Percentiles rank a stretch among this genome's conserved stretches.
These are phyloP conservation scores for Loriculus beryllinus DNA, from an alignment of 2,797 vertebrate species.

Conservation along the genomic window DNA sequence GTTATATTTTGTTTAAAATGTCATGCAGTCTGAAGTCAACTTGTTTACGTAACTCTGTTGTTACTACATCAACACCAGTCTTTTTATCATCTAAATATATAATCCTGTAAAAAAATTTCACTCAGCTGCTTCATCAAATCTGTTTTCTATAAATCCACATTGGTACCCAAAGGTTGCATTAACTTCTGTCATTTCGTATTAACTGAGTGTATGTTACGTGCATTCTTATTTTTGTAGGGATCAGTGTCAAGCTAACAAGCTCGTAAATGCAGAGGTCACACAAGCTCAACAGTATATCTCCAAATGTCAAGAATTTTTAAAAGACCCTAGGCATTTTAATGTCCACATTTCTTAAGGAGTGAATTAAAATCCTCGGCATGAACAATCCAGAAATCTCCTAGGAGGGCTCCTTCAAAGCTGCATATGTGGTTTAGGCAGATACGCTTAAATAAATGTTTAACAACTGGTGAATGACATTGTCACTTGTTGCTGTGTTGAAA, in stretches of 20 bases:
- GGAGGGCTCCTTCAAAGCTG: not conserved
- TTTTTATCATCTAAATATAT: not conserved
- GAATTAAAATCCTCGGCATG: not conserved
- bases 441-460: not conserved
- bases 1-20: slow-evolving; percentile 12
- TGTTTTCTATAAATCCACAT: not conserved
- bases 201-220: not conserved
- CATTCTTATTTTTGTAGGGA: not conserved
- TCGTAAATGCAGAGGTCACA: not conserved
- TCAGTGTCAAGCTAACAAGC: not conserved
- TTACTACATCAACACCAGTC: not conserved
- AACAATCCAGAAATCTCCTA: not conserved
- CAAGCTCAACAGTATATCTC: not conserved
- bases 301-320: not conserved
- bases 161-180: not conserved
- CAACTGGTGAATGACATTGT: not conserved
- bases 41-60: not conserved
- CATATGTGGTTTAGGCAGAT: rapidly evolving
- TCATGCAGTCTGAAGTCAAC: not conserved
- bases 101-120: not conserved
- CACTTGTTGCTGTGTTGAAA: not conserved
- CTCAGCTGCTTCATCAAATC: not conserved
- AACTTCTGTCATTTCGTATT: not conserved
- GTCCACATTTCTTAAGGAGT: not conserved
- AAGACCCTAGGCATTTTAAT: not conserved